A percentile compares a stretch with the other conserved stretches of the same genome.
These are phyloP conservation scores for Matsumyia berberina DNA, from an alignment of 2,888 invertebrate species.

Conservation along the genomic window DNA sequence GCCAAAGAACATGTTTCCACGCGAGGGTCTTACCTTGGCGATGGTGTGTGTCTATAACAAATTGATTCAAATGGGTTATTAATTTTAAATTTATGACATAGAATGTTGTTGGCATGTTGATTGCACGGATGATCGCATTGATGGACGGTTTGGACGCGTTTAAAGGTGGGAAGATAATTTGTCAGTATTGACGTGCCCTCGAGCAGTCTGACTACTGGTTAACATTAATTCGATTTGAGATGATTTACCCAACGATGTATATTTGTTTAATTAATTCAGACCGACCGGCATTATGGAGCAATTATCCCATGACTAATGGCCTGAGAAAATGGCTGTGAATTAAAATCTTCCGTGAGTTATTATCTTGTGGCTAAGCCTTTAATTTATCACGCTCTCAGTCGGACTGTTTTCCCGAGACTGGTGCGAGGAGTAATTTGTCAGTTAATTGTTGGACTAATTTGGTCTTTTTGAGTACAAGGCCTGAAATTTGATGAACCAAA, in stretches of 20 bases:
- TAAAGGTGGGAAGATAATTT: conserved; percentile 14
- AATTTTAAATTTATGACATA: conserved; percentile 39
- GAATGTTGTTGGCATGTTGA: conserved; percentile 6
- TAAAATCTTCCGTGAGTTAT: conserved; percentile 11
- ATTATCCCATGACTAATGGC: conserved; percentile 24
- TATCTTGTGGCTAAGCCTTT: conserved; percentile 1
- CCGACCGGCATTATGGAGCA: neutral
- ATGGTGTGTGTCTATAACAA: conserved; percentile 1
- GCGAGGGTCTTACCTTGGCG: conserved; percentile 11
- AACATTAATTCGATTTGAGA: neutral
- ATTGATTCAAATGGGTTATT: conserved; percentile 19
- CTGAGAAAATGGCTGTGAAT: conserved; percentile 13
- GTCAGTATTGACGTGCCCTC: neutral
- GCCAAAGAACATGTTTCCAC: neutral
- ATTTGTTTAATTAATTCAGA: conserved; percentile 17
- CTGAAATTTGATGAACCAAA: too few relatives aligned
- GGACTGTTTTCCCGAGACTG: too few relatives aligned
- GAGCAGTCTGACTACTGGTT: neutral
- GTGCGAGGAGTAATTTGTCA: too few relatives aligned
- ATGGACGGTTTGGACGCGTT: too few relatives aligned
- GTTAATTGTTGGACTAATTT: too few relatives aligned
- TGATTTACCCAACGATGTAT: conserved; percentile 3
- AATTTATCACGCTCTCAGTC: conserved; percentile 17
- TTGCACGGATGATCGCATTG: neutral
- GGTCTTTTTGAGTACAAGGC: too few relatives aligned